A percentile compares a stretch with the other conserved stretches of the same genome.
These are phyloP conservation scores for Zoroaster sp. DNA, from an alignment of 53 echinoderm and acorn worm genomes.

Conservation along the genomic window DNA sequence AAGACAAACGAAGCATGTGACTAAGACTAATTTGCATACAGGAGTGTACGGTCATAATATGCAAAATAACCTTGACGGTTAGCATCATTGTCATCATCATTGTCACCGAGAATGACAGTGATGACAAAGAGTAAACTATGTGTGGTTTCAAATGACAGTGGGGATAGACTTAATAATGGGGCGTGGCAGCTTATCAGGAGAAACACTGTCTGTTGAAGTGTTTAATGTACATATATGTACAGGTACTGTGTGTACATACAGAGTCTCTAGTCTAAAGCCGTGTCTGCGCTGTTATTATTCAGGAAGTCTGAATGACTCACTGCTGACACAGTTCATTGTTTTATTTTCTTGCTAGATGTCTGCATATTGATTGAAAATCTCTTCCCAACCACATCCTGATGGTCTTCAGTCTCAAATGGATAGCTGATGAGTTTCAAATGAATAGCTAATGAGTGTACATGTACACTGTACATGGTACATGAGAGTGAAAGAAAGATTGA, in stretches of 20 bases:
- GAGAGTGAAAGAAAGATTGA: neutral
- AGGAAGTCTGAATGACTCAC: neutral
- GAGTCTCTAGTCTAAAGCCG: no score
- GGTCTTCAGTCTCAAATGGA: no score
- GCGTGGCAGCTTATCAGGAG: neutral
- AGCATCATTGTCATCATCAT: neutral
- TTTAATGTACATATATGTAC: no score
- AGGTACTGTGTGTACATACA: no score
- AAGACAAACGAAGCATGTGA: no score
- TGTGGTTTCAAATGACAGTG: neutral
- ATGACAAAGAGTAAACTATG: neutral
- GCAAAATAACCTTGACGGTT: neutral
- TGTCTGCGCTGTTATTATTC: neutral
- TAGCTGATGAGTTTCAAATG: no score
- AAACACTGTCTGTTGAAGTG: neutral
- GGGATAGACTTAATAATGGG: neutral
- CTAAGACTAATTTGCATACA: no score
- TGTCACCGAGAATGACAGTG: neutral
- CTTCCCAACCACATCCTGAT: no score
- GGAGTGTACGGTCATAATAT: no score
- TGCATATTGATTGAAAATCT: neutral
- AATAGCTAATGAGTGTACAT: neutral
- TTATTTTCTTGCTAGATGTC: neutral
- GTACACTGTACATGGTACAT: neutral
- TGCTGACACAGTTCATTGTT: neutral